Base-by-base conservation (phyloP, 2,888 invertebrate genomes). In the Tachina lurida region DNA sequence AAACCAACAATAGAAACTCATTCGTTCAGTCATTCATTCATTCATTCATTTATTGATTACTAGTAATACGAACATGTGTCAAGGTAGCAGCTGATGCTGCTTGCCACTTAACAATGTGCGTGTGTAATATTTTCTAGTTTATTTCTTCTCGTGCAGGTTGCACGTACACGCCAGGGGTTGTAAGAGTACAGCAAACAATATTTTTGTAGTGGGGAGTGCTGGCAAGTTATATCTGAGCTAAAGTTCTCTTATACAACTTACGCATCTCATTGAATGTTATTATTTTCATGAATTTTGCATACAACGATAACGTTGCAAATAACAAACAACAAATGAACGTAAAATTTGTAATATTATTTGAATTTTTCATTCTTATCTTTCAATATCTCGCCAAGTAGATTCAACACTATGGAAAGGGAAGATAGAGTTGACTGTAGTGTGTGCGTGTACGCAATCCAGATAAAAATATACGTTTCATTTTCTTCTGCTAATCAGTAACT, bases 1-100 rank as follows among this genome's bases (percentile, higher is more conserved):
- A 31, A 74, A 65, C 49, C 54, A 63, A 22, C 49, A 63, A 75
- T 12, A 47, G 45, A 56, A 74, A 76, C 43, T 76, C 70, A 73
- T 68, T 77, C 68, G 52, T 75, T 73, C 65, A 56, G 39, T 70
- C 31, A 52, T 58, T 67, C 73, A 49, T 71, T 70, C 31, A 52
- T 58, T 67, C 73, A 49, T 71, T 76, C 60, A 70, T 74, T 62
- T 75, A 82, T 83, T 79, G 79, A 83, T 79, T 60, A 71, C 73
- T 74, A 74, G 52, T 73, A 76, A 70, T 78, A 76, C 58, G 73
- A 43, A 17, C 73, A 68, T 76, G 78, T 86, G 79, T 56, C 79
- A 86, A 83, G 86, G 83, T 86, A 73, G 67, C 86, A 86, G 86
- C 83, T 86, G 86, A 86, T 86, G 86, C 79, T 86, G 67, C 19